phyloP scores from a whole-genome alignment of 2,797 vertebrate genomes.

The Orientallactaga sibirica region DNA sequence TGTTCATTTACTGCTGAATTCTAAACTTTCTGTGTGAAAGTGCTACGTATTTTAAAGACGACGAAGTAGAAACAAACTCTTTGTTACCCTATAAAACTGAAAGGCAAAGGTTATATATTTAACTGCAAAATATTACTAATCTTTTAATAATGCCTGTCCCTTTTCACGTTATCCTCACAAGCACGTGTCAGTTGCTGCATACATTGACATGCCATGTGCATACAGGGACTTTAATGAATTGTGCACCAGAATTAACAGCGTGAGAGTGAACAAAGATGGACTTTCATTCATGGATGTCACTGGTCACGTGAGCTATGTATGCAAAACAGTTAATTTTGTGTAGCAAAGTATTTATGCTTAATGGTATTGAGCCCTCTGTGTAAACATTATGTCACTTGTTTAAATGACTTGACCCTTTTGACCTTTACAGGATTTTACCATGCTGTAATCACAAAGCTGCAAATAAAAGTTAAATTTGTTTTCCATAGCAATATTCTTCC shows the following conservation, averaged over 20 bases:
- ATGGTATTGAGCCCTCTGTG: background rate
- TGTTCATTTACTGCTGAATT: background rate
- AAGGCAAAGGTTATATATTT: constrained; percentile 6
- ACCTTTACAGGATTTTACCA: background rate
- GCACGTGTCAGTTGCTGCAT: background rate
- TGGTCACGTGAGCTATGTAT: background rate
- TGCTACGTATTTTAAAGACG: constrained; percentile 23
- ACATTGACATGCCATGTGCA: background rate
- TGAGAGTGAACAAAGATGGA: background rate
- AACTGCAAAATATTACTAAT: constrained; percentile 17
- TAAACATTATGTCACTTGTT: constrained; percentile 27
- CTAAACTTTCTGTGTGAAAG: constrained; percentile 13
- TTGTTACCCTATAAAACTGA: constrained; percentile 66
- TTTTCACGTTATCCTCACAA: background rate
- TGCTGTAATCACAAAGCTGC: background rate
- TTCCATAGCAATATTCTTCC: constrained; percentile 10
- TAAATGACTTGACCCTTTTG: constrained; percentile 42
- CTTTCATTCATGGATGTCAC: background rate
- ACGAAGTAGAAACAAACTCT: constrained; percentile 46
- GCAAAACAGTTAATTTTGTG: background rate
- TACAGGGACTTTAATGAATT: background rate
- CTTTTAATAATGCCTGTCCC: constrained; percentile 49
- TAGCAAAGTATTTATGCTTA: constrained; percentile 17
- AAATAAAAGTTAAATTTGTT: background rate
- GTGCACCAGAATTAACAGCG: background rate